Evolutionary conservation across 2,113 vertebrate genomes (phyloP).

Genomic region (Octodon degus): DNA sequence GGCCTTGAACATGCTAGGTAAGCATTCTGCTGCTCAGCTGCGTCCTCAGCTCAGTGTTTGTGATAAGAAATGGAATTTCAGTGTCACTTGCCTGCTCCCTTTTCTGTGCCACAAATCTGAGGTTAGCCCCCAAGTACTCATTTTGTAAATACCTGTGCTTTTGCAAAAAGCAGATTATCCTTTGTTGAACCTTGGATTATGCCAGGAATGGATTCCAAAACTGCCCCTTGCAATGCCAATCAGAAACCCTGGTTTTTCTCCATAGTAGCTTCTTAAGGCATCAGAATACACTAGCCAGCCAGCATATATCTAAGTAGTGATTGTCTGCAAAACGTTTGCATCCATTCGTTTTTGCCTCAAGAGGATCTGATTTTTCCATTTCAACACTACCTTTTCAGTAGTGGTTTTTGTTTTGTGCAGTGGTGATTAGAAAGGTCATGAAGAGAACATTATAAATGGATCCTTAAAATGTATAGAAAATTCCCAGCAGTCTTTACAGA

Average conservation of each 20-base stretch:
- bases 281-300: neutral
- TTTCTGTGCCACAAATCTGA: neutral
- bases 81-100: neutral
- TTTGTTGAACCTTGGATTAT: neutral
- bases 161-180: neutral
- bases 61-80: conserved; percentile 19
- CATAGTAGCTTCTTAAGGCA: neutral
- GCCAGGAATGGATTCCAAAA: neutral
- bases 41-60: neutral
- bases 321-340: neutral
- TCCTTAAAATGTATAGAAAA: neutral
- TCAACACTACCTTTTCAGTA: neutral
- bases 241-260: conserved; percentile 12
- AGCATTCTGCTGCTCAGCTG: neutral
- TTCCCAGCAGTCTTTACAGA: neutral
- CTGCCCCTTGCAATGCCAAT: neutral
- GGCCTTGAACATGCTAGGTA: neutral
- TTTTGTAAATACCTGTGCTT: neutral
- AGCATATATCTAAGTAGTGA: neutral
- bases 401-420: conserved; percentile 12
- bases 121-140: neutral
- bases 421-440: neutral
- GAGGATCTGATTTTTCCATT: neutral
- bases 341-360: neutral
- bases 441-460: neutral